Base-by-base conservation (phyloP, 2,797 vertebrate species). In the Anas flavirostris region DNA sequence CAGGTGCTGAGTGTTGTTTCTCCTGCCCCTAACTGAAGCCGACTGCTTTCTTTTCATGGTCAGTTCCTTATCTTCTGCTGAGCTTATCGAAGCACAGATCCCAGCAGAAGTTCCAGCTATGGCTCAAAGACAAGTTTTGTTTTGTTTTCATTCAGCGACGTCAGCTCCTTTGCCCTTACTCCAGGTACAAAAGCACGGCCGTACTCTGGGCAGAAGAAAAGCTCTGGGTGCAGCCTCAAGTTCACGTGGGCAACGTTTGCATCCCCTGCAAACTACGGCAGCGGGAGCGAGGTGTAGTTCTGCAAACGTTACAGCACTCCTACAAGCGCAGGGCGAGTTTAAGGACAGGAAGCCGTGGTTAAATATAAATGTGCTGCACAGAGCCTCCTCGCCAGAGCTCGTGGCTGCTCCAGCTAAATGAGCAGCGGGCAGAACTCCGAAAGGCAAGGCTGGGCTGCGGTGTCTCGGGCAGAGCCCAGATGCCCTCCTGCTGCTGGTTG, bases 241-340 rank as follows among this genome's bases (percentile, higher is more conserved):
- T 41, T 53, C 18, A 3, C 33, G 25, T 0, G 5, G 69, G 56
- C 6, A 39, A 50, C 0, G 5, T 12, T 68, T 2, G 5, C 80
- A 63, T 3, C 3, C 55, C 35, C 46, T 26, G 15, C 70, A 4
- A 68, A 19, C 37, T 9, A 63, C 92, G 50, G 69, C 43, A n/a
- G 26, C 0, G 1, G 62, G 21, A 10, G 11, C 1, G n/a, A 33
- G 41, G 74, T 2, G 43, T 6, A 28, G 6, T 3, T 70, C 53
- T 79, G 91, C n/a, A 48, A 33, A 59, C 1, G 31, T 1, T 16
- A 33, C 72, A n/a, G 59, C 43, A 56, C 81, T 62, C 53, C 82
- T 12, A 14, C 23, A 31, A 43, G 58, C 2, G 8, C 39, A 26
- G 21, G 52, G 29, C 2, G 67, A 63, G 59, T 6, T 62, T 48